Conservation (phyloP, 2,797 vertebrate species). For the Cuculus canorus region DNA sequence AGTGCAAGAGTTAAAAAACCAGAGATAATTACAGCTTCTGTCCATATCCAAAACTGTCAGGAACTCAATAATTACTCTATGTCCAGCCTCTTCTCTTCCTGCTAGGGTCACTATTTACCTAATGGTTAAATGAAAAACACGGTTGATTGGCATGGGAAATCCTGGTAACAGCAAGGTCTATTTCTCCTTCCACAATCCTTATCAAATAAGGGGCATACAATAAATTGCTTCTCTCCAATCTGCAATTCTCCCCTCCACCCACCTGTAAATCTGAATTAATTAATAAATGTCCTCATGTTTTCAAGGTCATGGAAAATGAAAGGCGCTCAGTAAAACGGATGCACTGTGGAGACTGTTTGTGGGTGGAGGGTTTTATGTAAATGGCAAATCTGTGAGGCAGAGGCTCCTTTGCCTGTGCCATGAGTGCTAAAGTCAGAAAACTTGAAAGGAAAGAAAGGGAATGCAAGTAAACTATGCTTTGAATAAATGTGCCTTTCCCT, state of each 20-base stretch:
- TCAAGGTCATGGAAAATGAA: constrained; percentile 64
- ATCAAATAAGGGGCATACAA: constrained; percentile 36
- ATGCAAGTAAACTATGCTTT: not conserved
- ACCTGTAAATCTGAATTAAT: constrained; percentile 64
- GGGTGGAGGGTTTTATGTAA: not conserved
- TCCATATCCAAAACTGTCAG: not conserved
- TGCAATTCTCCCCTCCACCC: constrained; percentile 60
- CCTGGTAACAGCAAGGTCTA: not conserved
- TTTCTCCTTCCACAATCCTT: not conserved
- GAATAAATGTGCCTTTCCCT: not conserved
- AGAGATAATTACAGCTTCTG: not conserved
- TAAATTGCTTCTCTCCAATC: constrained; percentile 31
- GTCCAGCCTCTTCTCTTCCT: not conserved
- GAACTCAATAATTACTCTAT: not conserved
- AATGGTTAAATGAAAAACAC: not conserved
- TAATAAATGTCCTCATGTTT: constrained; percentile 39
- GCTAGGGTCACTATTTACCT: not conserved
- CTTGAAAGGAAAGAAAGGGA: constrained; percentile 1
- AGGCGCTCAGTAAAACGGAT: constrained; percentile 34
- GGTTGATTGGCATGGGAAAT: not conserved
- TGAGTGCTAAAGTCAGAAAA: constrained; percentile 6
- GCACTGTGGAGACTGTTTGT: constrained; percentile 20
- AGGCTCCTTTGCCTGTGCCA: constrained; percentile 23
- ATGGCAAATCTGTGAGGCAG: constrained; percentile 1
- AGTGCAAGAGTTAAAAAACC: not conserved